Percentiles rank a stretch among this genome's conserved stretches.
Conservation (phyloP, 2,113 vertebrate species). For the Tupaia tana region DNA sequence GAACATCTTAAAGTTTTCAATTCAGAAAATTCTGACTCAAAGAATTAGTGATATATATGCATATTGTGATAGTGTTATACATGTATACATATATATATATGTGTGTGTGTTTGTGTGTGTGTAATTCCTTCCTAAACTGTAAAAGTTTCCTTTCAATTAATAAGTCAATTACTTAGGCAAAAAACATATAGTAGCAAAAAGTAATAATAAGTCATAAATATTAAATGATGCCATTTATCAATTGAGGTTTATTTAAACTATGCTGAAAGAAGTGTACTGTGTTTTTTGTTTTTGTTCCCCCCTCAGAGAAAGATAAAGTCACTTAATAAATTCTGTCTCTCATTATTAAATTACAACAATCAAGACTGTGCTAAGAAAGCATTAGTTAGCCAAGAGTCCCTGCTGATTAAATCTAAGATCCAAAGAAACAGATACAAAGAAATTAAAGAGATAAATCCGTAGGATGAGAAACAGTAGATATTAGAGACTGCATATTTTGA, state of each 20-base stretch:
- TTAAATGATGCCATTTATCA: background rate
- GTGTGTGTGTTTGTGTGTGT: no score
- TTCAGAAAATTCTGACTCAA: background rate
- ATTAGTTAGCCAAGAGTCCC: background rate
- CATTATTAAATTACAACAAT: background rate
- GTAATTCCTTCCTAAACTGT: background rate
- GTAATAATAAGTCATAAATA: background rate
- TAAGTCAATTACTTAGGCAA: background rate
- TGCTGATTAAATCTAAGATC: constrained; percentile 40
- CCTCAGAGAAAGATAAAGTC: background rate
- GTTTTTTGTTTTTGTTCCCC: background rate
- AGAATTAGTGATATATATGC: background rate
- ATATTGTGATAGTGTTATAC: no score
- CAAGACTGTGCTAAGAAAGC: background rate
- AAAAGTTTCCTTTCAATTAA: background rate
- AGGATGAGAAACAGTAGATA: background rate
- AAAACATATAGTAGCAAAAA: background rate
- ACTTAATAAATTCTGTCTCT: constrained; percentile 9
- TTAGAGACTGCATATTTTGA: constrained; percentile 9
- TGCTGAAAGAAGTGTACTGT: background rate
- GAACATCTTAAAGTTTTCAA: background rate
- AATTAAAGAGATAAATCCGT: background rate
- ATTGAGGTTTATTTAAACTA: background rate
- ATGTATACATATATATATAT: no score
- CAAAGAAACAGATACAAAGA: background rate